These are phyloP conservation scores for Limnodromus scolopaceus DNA, from an alignment of 2,797 vertebrate genomes.

Conservation along the genomic window DNA sequence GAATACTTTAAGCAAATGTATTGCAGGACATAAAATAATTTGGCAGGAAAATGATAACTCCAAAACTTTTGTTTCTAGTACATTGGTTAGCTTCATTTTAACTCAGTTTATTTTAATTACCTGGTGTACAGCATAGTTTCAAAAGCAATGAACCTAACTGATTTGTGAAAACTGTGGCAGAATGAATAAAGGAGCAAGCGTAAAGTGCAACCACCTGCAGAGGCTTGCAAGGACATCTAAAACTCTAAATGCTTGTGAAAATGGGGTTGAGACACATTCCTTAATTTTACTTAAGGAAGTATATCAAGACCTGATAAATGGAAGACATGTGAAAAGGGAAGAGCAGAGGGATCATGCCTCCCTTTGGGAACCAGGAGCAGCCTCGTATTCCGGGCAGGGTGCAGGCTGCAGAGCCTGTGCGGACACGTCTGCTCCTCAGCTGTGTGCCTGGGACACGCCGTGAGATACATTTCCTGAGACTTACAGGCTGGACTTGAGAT, in stretches of 20 bases:
- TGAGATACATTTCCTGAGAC: background rate
- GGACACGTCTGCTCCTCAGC: background rate
- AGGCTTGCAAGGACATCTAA: background rate
- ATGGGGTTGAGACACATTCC: background rate
- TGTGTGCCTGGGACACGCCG: background rate
- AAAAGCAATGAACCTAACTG: background rate
- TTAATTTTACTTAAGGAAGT: background rate
- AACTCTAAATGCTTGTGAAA: background rate
- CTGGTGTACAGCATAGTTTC: background rate
- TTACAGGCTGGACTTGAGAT: background rate
- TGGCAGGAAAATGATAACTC: background rate
- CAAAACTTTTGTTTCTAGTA: background rate
- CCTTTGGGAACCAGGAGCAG: fast-evolving
- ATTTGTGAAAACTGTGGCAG: background rate
- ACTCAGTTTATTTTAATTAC: background rate
- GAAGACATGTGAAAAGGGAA: fast-evolving
- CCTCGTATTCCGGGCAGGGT: background rate
- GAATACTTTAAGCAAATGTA: background rate
- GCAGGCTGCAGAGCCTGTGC: background rate
- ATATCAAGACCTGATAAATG: background rate
- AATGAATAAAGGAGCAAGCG: background rate
- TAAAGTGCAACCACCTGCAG: fast-evolving
- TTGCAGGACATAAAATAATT: background rate
- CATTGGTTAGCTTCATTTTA: background rate
- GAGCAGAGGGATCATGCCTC: background rate